These are phyloP conservation scores for Cotesia typhae DNA, from an alignment of 1,140 invertebrate genomes.

Conservation along the genomic window DNA sequence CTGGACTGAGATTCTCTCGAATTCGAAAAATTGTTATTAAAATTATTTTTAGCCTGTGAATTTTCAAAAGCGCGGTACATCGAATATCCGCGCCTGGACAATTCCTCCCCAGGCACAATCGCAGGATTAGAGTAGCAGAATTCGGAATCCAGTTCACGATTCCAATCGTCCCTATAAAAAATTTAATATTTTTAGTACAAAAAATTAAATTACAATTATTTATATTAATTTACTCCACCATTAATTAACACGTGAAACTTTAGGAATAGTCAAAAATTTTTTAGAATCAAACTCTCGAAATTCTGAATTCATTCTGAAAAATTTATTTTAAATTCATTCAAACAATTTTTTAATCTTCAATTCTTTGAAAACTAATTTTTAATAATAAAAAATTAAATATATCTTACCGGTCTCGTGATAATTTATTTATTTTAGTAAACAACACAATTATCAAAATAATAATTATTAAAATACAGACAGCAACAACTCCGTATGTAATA, in stretches of 20 bases:
- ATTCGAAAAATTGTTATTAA: no score
- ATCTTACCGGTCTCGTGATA: constrained; percentile 50
- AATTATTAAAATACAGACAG: constrained; percentile 43
- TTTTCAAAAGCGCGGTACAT: constrained; percentile 51
- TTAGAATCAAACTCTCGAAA: constrained; percentile 1
- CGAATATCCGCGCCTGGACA: constrained; percentile 57
- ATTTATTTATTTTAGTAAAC: constrained; percentile 51
- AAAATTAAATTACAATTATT: no score
- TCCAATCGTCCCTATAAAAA: no score
- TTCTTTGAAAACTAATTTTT: neutral
- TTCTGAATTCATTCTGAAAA: constrained; percentile 12
- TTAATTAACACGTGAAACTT: no score
- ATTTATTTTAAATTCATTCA: constrained; percentile 15
- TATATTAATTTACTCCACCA: no score
- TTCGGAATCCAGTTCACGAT: constrained; percentile 54
- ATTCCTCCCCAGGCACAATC: constrained; percentile 57
- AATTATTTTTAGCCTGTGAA: no score
- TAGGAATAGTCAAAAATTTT: no score
- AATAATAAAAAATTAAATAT: neutral
- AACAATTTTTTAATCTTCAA: constrained; percentile 1
- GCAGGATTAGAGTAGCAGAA: constrained; percentile 61
- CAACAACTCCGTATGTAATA: constrained; percentile 50
- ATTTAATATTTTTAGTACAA: no score
- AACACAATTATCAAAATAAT: constrained; percentile 50
- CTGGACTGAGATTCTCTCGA: no score